Evolutionary conservation across 2,888 invertebrate species (phyloP).

Genomic region (Metacarcinus magister): DNA sequence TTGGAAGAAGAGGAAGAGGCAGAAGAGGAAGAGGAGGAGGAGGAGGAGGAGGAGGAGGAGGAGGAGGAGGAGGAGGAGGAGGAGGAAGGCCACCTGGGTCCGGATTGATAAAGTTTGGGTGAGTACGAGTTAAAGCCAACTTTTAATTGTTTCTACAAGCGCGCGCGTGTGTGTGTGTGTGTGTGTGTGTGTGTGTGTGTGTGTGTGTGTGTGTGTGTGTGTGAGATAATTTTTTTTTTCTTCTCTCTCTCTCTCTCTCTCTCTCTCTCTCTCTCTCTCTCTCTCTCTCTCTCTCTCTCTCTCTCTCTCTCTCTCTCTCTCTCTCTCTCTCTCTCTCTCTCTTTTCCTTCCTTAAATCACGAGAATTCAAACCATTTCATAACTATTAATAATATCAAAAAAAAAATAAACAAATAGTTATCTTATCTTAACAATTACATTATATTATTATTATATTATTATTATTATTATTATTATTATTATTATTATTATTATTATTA

Average conservation of each 20-base stretch:
- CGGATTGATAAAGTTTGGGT: constrained; percentile 45
- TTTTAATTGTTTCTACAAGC: constrained; percentile 41
- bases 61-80: constrained; percentile 21
- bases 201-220: constrained; percentile 31
- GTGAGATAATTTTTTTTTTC: not conserved
- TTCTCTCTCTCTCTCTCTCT: not conserved
- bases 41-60: not conserved
- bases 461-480: not conserved
- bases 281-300: not conserved
- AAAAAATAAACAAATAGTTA: too few species aligned
- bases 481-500: not conserved
- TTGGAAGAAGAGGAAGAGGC: not conserved
- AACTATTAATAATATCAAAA: too few species aligned
- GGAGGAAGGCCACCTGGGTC: not conserved
- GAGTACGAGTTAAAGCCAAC: constrained; percentile 30
- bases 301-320: constrained; percentile 38
- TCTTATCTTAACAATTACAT: too few species aligned
- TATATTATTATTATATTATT: not conserved
- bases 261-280: not conserved
- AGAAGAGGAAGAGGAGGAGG: not conserved
- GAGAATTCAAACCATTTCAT: too few species aligned
- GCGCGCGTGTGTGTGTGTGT: not conserved
- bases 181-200: constrained; percentile 26
- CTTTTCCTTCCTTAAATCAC: not conserved
- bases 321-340: constrained; percentile 26